phyloP scores from a whole-genome alignment of 2,888 invertebrate species.

The Nephrotoma appendiculata region DNA sequence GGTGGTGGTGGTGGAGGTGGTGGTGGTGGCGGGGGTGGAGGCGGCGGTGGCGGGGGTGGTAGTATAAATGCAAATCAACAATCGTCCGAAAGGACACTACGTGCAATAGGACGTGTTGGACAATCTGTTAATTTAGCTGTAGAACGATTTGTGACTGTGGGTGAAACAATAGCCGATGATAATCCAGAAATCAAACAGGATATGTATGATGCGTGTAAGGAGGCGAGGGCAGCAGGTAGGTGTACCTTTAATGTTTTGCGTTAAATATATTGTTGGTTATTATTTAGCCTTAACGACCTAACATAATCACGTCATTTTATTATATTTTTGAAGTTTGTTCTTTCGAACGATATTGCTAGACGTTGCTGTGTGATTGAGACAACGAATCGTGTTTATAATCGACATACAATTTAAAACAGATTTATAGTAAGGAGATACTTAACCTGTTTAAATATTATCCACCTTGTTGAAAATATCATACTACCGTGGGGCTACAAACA shows the following conservation, averaged over 20 bases:
- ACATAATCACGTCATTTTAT: too few relatives aligned
- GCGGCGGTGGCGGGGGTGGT: not conserved
- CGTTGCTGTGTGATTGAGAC: too few relatives aligned
- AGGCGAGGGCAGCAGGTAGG: slow-evolving; percentile 87
- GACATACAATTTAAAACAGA: too few relatives aligned
- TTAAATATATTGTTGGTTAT: too few relatives aligned
- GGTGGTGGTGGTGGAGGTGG: slow-evolving; percentile 22
- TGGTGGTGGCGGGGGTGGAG: slow-evolving; percentile 19
- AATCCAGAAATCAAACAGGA: slow-evolving; percentile 93
- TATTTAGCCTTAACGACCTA: too few relatives aligned
- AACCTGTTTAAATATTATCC: too few relatives aligned
- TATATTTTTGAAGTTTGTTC: too few relatives aligned
- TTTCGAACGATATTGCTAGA: too few relatives aligned
- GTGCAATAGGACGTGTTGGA: slow-evolving; percentile 80
- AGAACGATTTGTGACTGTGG: slow-evolving; percentile 94
- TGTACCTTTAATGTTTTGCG: slow-evolving; percentile 7
- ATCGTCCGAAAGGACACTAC: slow-evolving; percentile 40
- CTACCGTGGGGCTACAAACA: too few relatives aligned
- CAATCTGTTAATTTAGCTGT: slow-evolving; percentile 94
- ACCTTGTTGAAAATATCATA: too few relatives aligned
- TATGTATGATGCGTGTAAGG: slow-evolving; percentile 97
- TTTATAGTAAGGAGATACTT: too few relatives aligned
- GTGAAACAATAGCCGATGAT: slow-evolving; percentile 96
- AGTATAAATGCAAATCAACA: slow-evolving; percentile 15
- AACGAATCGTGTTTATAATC: too few relatives aligned